A percentile compares a stretch with the other conserved stretches of the same genome.
Evolutionary conservation across 2,888 invertebrate species (phyloP).

Genomic region (Polymixis flavicincta): DNA sequence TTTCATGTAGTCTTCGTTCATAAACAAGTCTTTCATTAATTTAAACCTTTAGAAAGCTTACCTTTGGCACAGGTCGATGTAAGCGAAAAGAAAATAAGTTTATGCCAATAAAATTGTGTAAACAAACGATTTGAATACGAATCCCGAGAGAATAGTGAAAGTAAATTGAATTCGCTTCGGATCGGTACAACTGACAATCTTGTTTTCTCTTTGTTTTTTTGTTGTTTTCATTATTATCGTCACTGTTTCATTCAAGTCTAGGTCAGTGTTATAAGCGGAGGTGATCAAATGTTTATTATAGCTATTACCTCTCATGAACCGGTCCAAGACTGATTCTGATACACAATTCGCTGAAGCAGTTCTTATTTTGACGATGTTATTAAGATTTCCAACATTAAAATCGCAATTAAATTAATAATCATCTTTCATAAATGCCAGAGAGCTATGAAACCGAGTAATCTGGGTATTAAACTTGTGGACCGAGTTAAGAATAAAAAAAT

Average conservation of each 20-base stretch:
- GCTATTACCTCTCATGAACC: constrained; percentile 25
- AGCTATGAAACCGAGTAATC: too few relatives aligned
- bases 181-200: constrained; percentile 65
- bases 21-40: constrained; percentile 49
- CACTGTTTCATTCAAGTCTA: constrained; percentile 52
- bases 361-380: constrained; percentile 6
- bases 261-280: constrained; percentile 54
- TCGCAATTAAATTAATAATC: not conserved
- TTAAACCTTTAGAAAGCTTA: constrained; percentile 63
- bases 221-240: constrained; percentile 24
- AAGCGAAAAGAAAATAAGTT: constrained; percentile 65
- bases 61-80: constrained; percentile 52
- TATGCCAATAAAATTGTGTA: constrained; percentile 68
- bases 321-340: not conserved
- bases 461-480: too few relatives aligned
- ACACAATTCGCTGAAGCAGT: constrained; percentile 1
- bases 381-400: constrained; percentile 2
- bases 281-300: constrained; percentile 43
- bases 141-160: constrained; percentile 74
- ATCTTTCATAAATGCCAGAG: not conserved
- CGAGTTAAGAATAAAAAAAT: too few relatives aligned
- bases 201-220: constrained; percentile 71
- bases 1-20: constrained; percentile 39
- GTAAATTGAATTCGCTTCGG: constrained; percentile 74
- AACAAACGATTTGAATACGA: constrained; percentile 70